These are phyloP conservation scores for Habropoda laboriosa DNA, from an alignment of 1,140 invertebrate genomes.

Conservation along the genomic window DNA sequence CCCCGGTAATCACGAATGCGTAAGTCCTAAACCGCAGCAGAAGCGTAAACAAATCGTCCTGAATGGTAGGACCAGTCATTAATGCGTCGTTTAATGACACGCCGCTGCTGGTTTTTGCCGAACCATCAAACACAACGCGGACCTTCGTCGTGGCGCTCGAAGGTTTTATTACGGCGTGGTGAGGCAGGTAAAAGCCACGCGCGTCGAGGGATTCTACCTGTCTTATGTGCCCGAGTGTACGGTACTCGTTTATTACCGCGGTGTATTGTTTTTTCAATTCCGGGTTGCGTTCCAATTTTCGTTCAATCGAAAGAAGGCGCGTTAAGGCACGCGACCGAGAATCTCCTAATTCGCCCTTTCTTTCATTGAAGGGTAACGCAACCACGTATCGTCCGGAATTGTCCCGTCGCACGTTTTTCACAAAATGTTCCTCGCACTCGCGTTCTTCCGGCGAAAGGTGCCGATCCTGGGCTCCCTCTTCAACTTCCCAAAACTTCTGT, in stretches of 20 bases:
- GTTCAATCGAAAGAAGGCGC: constrained; percentile 47
- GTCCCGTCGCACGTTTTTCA: no score
- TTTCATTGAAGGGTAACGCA: constrained; percentile 9
- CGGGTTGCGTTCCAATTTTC: no score
- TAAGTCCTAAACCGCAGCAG: constrained; percentile 29
- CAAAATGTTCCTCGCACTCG: no score
- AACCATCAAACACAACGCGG: no score
- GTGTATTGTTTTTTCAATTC: no score
- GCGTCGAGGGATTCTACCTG: background rate
- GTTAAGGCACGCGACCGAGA: constrained; percentile 43
- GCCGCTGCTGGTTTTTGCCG: no score
- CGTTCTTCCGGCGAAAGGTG: no score
- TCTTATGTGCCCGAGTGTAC: constrained; percentile 72
- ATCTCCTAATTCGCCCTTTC: constrained; percentile 39
- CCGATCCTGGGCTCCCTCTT: no score
- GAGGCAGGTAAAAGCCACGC: background rate
- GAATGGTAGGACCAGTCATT: no score
- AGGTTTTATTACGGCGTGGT: background rate
- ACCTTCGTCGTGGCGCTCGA: background rate
- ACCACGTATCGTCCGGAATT: no score
- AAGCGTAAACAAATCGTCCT: constrained; percentile 35
- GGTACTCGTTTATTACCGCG: constrained; percentile 72
- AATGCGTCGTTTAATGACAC: no score
- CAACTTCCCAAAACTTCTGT: no score
- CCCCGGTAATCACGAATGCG: constrained; percentile 20